Percentiles rank a stretch among this genome's conserved stretches.
Conservation (phyloP, 2,888 invertebrate genomes). For the Sepioteuthis lessoniana region DNA sequence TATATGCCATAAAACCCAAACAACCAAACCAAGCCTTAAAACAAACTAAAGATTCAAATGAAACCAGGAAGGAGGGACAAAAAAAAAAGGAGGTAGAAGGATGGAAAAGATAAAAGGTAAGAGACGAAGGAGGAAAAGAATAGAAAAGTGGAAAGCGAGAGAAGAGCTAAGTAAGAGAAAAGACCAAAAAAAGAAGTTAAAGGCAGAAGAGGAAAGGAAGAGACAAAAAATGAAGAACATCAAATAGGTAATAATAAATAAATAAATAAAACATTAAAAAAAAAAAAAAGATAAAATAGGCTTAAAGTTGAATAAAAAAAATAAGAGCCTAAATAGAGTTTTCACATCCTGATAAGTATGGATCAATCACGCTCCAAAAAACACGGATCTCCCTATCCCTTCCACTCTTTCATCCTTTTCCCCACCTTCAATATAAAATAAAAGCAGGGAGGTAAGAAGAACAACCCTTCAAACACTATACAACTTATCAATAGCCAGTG, state of each 20-base stretch:
- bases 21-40: no score
- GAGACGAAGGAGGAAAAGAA: not conserved
- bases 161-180: no score
- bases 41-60: not conserved
- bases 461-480: no score
- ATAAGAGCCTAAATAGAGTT: not conserved
- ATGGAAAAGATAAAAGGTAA: not conserved
- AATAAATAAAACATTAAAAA: not conserved
- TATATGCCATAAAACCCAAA: no score
- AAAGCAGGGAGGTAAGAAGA: no score
- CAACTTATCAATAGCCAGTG: no score
- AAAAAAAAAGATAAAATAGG: not conserved
- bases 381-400: not conserved
- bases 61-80: not conserved
- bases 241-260: no score
- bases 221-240: not conserved
- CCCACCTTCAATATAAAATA: no score
- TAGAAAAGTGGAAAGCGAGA: not conserved
- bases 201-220: not conserved
- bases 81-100: not conserved
- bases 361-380: not conserved
- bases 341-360: not conserved
- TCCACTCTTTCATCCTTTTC: no score
- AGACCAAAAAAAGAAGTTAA: not conserved
- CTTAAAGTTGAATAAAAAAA: not conserved